Evolutionary conservation across 2,113 vertebrate species (phyloP).

Genomic region (Prionailurus viverrinus): DNA sequence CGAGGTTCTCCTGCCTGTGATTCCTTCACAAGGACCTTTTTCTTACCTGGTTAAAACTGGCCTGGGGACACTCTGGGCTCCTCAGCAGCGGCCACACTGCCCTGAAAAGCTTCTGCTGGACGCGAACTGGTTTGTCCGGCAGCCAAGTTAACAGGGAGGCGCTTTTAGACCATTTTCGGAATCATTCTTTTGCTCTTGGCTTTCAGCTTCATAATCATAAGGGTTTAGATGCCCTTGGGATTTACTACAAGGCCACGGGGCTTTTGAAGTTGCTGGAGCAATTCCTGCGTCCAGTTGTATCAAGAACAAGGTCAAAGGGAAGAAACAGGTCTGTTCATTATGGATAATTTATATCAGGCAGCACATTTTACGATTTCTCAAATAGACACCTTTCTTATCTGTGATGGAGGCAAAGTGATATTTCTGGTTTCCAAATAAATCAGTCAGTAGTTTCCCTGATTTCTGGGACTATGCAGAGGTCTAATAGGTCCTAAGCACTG

Average conservation of each 20-base stretch:
- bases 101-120: not conserved
- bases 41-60: not conserved
- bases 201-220: not conserved
- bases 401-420: not conserved
- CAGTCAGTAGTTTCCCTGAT: not conserved
- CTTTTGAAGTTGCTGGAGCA: not conserved
- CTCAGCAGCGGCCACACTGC: not conserved
- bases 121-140: rapidly evolving
- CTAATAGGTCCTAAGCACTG: not conserved
- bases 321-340: not conserved
- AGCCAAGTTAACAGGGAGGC: not conserved
- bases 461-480: not conserved
- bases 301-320: not conserved
- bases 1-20: not conserved
- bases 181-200: not conserved
- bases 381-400: not conserved
- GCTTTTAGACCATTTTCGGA: not conserved
- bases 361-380: not conserved
- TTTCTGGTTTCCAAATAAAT: not conserved
- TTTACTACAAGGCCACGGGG: not conserved
- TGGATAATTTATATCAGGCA: not conserved
- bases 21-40: not conserved
- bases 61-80: not conserved
- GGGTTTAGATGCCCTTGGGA: not conserved
- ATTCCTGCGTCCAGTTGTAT: not conserved